Evolutionary conservation across 2,113 vertebrate genomes (phyloP), one percentile per base, ranked within the genome.

Genomic region (Mirounga angustirostris): DNA sequence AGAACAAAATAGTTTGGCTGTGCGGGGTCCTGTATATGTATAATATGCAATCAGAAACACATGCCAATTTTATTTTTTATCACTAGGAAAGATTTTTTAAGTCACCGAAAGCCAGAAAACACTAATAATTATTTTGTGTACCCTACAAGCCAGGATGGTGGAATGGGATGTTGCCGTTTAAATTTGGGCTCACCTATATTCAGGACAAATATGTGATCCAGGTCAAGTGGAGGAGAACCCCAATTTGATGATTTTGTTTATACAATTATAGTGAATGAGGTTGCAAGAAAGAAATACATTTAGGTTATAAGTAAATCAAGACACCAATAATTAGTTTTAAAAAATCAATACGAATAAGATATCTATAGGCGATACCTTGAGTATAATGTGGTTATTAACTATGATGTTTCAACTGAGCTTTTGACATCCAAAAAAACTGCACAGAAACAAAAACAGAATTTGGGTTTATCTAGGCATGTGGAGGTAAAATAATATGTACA

Each of bases 301-400:
- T 92, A 89, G 6, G 12, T 50, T 78, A 21, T 69, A 80, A 79
- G 82, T 82, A 59, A 61, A 76, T 71, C 69, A 92, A 96, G 94
- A 97, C 98, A 90, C 63, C 92, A 97, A 97, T 97, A 98, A 94
- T 97, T 98, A 97, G 93, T 98, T 89, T 80, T 52, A 40, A 65
- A 87, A 81, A 78, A 97, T 97, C 63, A 95, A 54, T 98, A 97
- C 21, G 98, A 98, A 71, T 96, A 97, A 98, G 90, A 67, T 97
- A 96, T 96, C 33, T 93, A 93, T 97, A 97, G 97, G 40, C 46
- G 98, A 96, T 97, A 69, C 11, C n/a, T 93, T 61, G 67, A 92
- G 13, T 87, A 28, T 86, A 94, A 82, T 40, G 21, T 78, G 26
- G 4, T 79, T 90, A 65, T 61, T 94, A 74, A 16, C 22, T 90